Conservation (phyloP, 1,140 invertebrate genomes). For the Drosophila parabipectinata region DNA sequence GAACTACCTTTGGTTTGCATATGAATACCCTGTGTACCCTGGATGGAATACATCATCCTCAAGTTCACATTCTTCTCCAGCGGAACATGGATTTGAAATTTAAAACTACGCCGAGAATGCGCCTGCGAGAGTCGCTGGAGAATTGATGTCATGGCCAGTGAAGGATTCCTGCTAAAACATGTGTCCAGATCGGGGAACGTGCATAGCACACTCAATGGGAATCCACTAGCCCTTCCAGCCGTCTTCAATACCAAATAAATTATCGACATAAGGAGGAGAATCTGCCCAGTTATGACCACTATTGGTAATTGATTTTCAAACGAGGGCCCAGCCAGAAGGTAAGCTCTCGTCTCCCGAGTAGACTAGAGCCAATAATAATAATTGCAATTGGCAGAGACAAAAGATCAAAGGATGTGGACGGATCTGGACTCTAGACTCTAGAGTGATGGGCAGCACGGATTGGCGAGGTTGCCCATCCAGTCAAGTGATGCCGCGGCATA, state of each 20-base stretch:
- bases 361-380: conserved; percentile 80
- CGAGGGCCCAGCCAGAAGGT: conserved; percentile 29
- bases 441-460: conserved; percentile 11
- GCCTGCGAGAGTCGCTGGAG: conserved; percentile 31
- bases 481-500: conserved; percentile 51
- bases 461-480: conserved; percentile 56
- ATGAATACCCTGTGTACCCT: too few relatives aligned
- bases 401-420: conserved; percentile 69
- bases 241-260: conserved; percentile 60
- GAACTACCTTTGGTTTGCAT: too few relatives aligned
- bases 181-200: conserved; percentile 69
- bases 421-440: neutral
- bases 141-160: conserved; percentile 77
- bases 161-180: conserved; percentile 80
- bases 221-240: neutral
- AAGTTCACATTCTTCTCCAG: too few relatives aligned
- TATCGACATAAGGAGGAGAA: conserved; percentile 66
- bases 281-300: conserved; percentile 58
- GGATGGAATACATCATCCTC: too few relatives aligned
- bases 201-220: conserved; percentile 37
- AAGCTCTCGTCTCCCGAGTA: conserved; percentile 55
- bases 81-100: neutral
- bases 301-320: conserved; percentile 77
- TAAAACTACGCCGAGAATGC: conserved; percentile 4
- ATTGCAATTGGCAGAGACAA: conserved; percentile 80